Conservation (phyloP, 2,888 invertebrate species). For the Eristalinus aeneus region DNA sequence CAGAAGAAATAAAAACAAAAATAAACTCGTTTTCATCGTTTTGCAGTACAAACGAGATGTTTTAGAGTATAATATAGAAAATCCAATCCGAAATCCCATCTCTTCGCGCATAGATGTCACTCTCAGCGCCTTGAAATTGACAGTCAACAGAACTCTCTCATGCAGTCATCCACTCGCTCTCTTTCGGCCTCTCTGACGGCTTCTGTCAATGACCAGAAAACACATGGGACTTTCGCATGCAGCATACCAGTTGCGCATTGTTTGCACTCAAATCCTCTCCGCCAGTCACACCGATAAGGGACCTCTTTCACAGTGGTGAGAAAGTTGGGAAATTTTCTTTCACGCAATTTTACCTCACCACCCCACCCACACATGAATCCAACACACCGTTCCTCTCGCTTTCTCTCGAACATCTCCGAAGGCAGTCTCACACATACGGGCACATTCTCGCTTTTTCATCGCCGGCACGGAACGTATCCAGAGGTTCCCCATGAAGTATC, state of each 20-base stretch:
- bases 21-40: too few relatives aligned
- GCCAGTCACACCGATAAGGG: neutral
- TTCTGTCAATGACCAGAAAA: slow-evolving; percentile 14
- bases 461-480: slow-evolving; percentile 27
- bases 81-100: too few relatives aligned
- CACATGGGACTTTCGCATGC: slow-evolving; percentile 33
- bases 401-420: slow-evolving; percentile 38
- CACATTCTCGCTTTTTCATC: slow-evolving; percentile 18
- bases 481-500: slow-evolving; percentile 34
- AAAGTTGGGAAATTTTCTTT: slow-evolving; percentile 60
- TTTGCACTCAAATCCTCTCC: slow-evolving; percentile 33
- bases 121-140: neutral
- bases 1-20: too few relatives aligned
- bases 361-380: slow-evolving; percentile 11
- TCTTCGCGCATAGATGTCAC: neutral
- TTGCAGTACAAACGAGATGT: too few relatives aligned
- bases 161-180: neutral
- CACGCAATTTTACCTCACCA: slow-evolving; percentile 20
- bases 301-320: neutral
- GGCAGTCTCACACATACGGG: slow-evolving; percentile 43
- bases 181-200: slow-evolving; percentile 14
- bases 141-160: neutral
- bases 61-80: too few relatives aligned
- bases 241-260: slow-evolving; percentile 70
- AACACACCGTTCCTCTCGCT: slow-evolving; percentile 18